Evolutionary conservation across 2,888 invertebrate species (phyloP).

Genomic region (Noctua janthe): DNA sequence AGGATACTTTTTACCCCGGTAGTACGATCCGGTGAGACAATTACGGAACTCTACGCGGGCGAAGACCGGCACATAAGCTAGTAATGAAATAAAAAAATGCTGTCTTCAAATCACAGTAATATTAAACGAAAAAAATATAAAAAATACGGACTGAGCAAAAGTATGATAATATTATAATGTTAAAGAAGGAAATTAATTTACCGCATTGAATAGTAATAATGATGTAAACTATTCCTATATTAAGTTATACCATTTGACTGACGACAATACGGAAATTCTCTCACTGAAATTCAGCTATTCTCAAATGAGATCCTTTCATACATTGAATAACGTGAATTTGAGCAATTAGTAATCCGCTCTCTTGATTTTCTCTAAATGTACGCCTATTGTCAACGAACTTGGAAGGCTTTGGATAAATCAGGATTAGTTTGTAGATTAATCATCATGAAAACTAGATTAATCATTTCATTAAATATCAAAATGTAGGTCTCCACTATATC

Average conservation of each 20-base stretch:
- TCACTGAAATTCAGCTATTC: slow-evolving; percentile 40
- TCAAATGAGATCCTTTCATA: slow-evolving; percentile 65
- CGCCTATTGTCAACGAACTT: slow-evolving; percentile 42
- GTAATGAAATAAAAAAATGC: neutral
- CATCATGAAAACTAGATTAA: slow-evolving; percentile 24
- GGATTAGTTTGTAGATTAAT: slow-evolving; percentile 22
- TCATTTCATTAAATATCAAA: slow-evolving; percentile 2
- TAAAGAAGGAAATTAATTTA: neutral
- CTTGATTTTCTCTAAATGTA: slow-evolving; percentile 49
- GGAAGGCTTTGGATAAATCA: slow-evolving; percentile 28
- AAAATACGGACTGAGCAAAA: neutral
- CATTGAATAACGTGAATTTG: slow-evolving; percentile 61
- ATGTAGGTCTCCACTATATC: neutral
- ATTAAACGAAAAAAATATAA: neutral
- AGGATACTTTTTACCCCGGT: too few species aligned
- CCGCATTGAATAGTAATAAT: neutral
- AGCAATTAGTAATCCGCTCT: slow-evolving; percentile 59
- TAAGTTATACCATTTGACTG: slow-evolving; percentile 17
- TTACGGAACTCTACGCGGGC: too few species aligned
- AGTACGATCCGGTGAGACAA: too few species aligned
- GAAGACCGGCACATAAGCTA: too few species aligned
- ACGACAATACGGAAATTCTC: slow-evolving; percentile 41
- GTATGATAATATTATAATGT: neutral
- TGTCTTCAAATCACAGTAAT: neutral
- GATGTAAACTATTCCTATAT: slow-evolving; percentile 9